These are phyloP conservation scores for Aleadryas rufinucha DNA, from an alignment of 2,113 vertebrate genomes.

Conservation along the genomic window DNA sequence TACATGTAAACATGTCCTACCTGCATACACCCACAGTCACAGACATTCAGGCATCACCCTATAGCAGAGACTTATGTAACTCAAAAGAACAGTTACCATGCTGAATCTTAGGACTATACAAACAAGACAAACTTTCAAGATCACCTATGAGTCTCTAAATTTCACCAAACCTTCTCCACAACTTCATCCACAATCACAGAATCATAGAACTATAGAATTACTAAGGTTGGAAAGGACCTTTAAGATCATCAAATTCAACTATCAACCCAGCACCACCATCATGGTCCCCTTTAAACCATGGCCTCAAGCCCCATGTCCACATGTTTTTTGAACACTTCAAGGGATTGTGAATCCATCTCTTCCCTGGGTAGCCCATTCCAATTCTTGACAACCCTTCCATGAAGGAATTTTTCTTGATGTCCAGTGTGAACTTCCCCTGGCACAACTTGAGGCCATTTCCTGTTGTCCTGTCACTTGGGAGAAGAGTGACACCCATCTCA, in stretches of 20 bases:
- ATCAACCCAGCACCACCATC: neutral
- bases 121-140: neutral
- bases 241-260: neutral
- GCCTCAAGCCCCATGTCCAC: no score
- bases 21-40: neutral
- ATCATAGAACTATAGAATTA: neutral
- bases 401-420: neutral
- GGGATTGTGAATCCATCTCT: neutral
- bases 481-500: neutral
- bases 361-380: neutral
- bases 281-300: neutral
- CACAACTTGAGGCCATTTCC: neutral
- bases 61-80: neutral
- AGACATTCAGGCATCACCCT: neutral
- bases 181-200: neutral
- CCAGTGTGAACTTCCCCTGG: rapidly evolving
- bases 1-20: neutral
- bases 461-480: neutral
- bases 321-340: neutral
- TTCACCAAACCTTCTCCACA: neutral
- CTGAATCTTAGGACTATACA: neutral
- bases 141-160: neutral
- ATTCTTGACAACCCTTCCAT: neutral
- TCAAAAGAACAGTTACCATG: neutral
- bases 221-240: neutral